These are phyloP conservation scores for Anser brachyrhynchus DNA, from an alignment of 2,113 vertebrate species.

Conservation along the genomic window DNA sequence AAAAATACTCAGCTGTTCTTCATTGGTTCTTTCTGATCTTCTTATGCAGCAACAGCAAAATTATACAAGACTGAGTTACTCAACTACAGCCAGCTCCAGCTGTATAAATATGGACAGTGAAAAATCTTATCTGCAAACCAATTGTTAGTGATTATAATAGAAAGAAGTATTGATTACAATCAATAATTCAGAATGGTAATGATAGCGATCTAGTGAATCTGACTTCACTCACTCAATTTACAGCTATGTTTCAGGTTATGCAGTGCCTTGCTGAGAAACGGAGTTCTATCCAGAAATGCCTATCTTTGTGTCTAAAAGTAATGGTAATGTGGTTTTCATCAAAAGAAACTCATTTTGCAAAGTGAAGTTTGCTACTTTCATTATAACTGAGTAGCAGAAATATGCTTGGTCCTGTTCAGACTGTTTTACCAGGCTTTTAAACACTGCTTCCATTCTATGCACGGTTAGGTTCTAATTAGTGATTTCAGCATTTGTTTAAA, in stretches of 20 bases:
- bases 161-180: background rate
- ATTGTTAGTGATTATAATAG: background rate
- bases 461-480: slow-evolving; percentile 2
- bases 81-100: background rate
- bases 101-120: slow-evolving; percentile 41
- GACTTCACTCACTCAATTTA: background rate
- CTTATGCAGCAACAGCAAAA: background rate
- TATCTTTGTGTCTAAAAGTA: background rate
- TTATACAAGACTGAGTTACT: slow-evolving; percentile 12
- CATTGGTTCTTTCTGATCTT: background rate
- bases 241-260: background rate
- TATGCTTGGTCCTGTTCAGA: background rate
- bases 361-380: background rate
- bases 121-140: background rate
- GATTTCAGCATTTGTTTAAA: slow-evolving; percentile 32
- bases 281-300: background rate
- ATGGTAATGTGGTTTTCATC: background rate
- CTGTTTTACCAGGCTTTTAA: slow-evolving; percentile 2
- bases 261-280: background rate
- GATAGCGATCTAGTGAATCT: background rate
- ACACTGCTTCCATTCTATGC: background rate
- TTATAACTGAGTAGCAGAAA: background rate
- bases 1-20: background rate
- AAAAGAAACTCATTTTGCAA: background rate
- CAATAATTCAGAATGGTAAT: background rate